A percentile compares a stretch with the other conserved stretches of the same genome.
These are phyloP conservation scores for Willowsia nigromaculata DNA, from an alignment of 2,888 invertebrate species.

Conservation along the genomic window DNA sequence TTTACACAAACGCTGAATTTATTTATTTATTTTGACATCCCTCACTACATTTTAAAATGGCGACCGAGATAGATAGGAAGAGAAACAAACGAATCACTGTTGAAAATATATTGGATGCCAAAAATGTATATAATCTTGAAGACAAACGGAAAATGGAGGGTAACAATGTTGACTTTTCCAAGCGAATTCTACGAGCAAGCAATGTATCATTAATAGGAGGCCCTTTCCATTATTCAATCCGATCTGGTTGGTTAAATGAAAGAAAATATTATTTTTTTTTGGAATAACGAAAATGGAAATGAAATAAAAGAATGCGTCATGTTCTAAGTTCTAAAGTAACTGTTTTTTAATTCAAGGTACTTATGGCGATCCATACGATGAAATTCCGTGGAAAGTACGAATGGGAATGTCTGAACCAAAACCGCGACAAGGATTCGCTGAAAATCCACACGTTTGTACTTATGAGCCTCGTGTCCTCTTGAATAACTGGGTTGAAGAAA, in stretches of 20 bases:
- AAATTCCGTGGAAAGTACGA: slow-evolving; percentile 75
- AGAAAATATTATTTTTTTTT: not conserved
- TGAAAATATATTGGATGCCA: not conserved
- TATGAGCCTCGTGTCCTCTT: slow-evolving; percentile 69
- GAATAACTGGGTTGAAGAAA: slow-evolving; percentile 77
- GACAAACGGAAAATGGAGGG: not conserved
- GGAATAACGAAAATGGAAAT: not conserved
- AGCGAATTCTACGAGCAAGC: slow-evolving; percentile 22
- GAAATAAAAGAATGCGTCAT: not conserved
- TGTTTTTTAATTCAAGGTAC: slow-evolving; percentile 64
- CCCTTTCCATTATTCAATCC: slow-evolving; percentile 72
- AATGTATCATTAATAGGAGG: slow-evolving; percentile 65
- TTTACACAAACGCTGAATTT: too few species aligned
- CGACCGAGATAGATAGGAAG: not conserved
- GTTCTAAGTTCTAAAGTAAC: not conserved
- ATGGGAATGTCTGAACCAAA: slow-evolving; percentile 68
- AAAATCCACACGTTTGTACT: slow-evolving; percentile 50
- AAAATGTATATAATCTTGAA: not conserved
- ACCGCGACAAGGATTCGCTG: slow-evolving; percentile 64
- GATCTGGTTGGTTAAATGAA: slow-evolving; percentile 64
- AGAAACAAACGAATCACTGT: not conserved
- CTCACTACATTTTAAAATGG: not conserved
- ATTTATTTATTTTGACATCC: too few species aligned
- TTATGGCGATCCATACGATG: slow-evolving; percentile 77
- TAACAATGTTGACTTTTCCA: not conserved